phyloP scores from a whole-genome alignment of 2,797 vertebrate genomes.

The Alectoris magna region DNA sequence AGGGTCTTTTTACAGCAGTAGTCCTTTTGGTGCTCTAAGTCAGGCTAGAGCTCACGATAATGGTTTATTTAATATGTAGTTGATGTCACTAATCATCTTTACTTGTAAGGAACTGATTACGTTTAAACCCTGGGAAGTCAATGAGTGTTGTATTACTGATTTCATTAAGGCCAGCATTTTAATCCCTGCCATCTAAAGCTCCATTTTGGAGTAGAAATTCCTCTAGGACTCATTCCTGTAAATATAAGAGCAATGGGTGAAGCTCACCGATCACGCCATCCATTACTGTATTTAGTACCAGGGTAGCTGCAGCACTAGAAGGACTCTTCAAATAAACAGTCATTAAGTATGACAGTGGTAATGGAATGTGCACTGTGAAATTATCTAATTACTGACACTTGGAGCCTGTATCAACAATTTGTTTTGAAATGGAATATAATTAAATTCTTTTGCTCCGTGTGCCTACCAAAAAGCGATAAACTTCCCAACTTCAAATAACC shows the following conservation, averaged over 20 bases:
- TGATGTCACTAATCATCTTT: conserved; percentile 23
- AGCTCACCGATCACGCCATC: not conserved
- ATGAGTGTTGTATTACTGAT: conserved; percentile 29
- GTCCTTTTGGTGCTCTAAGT: not conserved
- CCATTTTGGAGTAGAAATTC: not conserved
- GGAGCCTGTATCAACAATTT: conserved; percentile 26
- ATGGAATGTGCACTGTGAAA: not conserved
- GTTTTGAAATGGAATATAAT: conserved; percentile 60
- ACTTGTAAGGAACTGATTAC: conserved; percentile 12
- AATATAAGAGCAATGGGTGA: not conserved
- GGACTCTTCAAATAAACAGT: conserved; percentile 26
- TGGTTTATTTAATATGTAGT: conserved; percentile 34
- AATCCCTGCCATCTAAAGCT: conserved; percentile 24
- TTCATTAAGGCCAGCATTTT: conserved; percentile 23
- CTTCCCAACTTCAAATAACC: not conserved
- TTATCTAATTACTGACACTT: conserved; percentile 57
- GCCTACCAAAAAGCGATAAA: not conserved
- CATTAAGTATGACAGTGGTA: conserved; percentile 35
- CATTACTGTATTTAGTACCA: conserved; percentile 2
- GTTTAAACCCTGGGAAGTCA: conserved; percentile 19
- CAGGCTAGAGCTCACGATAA: not conserved
- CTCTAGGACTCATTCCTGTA: not conserved
- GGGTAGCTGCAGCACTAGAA: not conserved
- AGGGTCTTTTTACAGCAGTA: not conserved
- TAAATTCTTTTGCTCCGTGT: conserved; percentile 51